Evolutionary conservation across 2,113 vertebrate species (phyloP).

Genomic region (Miniopterus natalensis): DNA sequence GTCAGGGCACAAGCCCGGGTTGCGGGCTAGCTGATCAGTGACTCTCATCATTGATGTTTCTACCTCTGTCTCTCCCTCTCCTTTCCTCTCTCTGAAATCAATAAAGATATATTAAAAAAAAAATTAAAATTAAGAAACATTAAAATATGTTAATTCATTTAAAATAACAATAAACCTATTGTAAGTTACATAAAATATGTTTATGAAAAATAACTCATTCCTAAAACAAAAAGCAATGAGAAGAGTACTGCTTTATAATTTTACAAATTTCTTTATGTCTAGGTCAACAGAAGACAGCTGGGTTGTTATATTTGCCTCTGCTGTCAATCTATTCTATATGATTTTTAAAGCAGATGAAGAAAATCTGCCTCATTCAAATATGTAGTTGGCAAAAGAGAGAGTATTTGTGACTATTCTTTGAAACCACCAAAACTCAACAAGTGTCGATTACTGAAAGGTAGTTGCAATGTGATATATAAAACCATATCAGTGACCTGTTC

Average conservation of each 20-base stretch:
- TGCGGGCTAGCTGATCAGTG: no score
- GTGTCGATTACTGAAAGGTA: background rate
- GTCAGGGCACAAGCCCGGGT: no score
- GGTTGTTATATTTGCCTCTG: background rate
- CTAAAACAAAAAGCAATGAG: background rate
- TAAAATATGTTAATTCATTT: background rate
- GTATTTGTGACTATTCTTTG: background rate
- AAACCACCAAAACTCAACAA: background rate
- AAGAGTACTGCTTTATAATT: background rate
- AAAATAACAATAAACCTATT: conserved; percentile 15
- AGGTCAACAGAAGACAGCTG: background rate
- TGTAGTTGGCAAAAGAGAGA: background rate
- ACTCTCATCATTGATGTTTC: no score
- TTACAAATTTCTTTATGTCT: background rate
- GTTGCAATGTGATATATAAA: background rate
- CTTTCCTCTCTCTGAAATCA: no score
- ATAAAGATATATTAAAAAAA: background rate
- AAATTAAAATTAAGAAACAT: no score
- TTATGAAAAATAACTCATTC: background rate
- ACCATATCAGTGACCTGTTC: background rate
- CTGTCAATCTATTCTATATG: background rate
- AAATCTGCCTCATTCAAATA: conserved; percentile 8
- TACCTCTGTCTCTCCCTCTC: no score
- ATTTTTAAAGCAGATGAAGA: conserved; percentile 13
- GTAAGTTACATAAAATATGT: background rate